A percentile compares a stretch with the other conserved stretches of the same genome.
Evolutionary conservation across 37 sponge, comb jelly and placozoan genomes (phyloP).

Genomic region (Cliona cf. orientalis): DNA sequence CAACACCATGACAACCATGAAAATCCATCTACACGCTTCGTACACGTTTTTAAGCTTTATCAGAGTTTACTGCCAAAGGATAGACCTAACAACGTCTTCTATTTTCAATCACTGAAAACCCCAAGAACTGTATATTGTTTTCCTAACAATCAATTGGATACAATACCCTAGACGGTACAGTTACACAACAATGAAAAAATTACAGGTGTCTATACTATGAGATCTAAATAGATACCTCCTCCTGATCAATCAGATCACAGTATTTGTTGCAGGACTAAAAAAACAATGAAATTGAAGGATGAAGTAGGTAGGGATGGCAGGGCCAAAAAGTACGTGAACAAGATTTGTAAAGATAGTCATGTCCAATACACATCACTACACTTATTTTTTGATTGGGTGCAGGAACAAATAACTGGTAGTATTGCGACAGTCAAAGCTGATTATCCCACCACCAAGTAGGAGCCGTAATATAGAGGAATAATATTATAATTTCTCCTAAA

Average conservation of each 20-base stretch:
- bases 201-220: too few species aligned
- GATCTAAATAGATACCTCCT: background rate
- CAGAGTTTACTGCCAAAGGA: background rate
- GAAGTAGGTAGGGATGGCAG: conserved; percentile 6
- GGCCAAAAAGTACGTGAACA: conserved; percentile 1
- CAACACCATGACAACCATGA: conserved; percentile 19
- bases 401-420: too few species aligned
- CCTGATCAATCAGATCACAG: too few species aligned
- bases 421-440: too few species aligned
- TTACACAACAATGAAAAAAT: too few species aligned
- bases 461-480: conserved; percentile 8
- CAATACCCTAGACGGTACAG: too few species aligned
- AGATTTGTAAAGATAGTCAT: conserved; percentile 14
- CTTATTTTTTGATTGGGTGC: conserved; percentile 13
- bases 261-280: too few species aligned
- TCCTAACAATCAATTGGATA: background rate
- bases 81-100: conserved; percentile 4
- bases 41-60: conserved; percentile 11
- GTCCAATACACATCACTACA: conserved; percentile 6
- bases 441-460: conserved; percentile 34
- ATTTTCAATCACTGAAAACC: background rate
- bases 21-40: conserved; percentile 12
- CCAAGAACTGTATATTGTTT: conserved; percentile 4
- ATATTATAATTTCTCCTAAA: too few species aligned
- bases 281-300: background rate